phyloP scores from a whole-genome alignment of 2,797 vertebrate species.

The Danio kyathit region DNA sequence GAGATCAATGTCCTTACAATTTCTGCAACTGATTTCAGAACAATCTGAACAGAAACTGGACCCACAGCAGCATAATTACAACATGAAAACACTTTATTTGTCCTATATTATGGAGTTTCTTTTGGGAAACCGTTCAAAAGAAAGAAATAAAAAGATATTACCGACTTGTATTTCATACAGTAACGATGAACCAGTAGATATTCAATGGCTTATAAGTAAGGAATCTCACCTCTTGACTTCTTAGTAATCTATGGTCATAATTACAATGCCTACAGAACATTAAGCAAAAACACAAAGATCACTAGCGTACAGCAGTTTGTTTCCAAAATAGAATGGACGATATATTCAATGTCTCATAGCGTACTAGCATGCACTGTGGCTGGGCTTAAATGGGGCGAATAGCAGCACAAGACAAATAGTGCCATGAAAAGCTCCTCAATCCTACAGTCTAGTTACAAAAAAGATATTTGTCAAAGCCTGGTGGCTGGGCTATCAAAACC shows the following conservation, averaged over 20 bases:
- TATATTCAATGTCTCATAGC: slow-evolving; percentile 73
- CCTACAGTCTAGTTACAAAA: slow-evolving; percentile 72
- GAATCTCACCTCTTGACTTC: slow-evolving; percentile 53
- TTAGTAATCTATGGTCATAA: slow-evolving; percentile 58
- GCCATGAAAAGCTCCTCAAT: slow-evolving; percentile 68
- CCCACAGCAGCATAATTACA: slow-evolving; percentile 65
- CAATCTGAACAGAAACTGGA: slow-evolving; percentile 9
- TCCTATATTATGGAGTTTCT: slow-evolving; percentile 69
- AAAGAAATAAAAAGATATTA: slow-evolving; percentile 71
- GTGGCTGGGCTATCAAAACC: slow-evolving; percentile 60
- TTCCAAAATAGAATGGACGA: slow-evolving; percentile 66
- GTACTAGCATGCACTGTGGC: slow-evolving; percentile 79
- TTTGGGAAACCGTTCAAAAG: slow-evolving; percentile 71
- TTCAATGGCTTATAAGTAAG: slow-evolving; percentile 71
- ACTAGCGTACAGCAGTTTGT: slow-evolving; percentile 75
- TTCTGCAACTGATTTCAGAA: background rate
- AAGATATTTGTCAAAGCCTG: slow-evolving; percentile 73
- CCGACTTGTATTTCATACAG: slow-evolving; percentile 64
- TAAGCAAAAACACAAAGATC: slow-evolving; percentile 77
- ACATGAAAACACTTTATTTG: slow-evolving; percentile 81
- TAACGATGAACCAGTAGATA: slow-evolving; percentile 61
- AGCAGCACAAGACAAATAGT: slow-evolving; percentile 73
- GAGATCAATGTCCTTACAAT: background rate
- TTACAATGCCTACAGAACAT: slow-evolving; percentile 71
- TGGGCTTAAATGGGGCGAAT: slow-evolving; percentile 66